These are phyloP conservation scores for Trilocha varians DNA, from an alignment of 2,888 invertebrate species.

Conservation along the genomic window DNA sequence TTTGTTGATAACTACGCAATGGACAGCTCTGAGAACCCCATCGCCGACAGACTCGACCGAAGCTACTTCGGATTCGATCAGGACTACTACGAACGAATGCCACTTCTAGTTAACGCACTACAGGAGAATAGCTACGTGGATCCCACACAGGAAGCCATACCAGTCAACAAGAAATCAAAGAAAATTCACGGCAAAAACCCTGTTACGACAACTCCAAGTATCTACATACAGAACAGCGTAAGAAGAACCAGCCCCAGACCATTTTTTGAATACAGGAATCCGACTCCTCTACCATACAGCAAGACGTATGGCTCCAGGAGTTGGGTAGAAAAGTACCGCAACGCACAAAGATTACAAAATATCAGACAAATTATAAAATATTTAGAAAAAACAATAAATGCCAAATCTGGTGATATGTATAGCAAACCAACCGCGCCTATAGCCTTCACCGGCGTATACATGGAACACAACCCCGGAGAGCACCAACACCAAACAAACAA, in stretches of 20 bases:
- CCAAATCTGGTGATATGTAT: slow-evolving; percentile 55
- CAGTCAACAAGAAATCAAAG: slow-evolving; percentile 17
- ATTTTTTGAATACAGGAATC: slow-evolving; percentile 56
- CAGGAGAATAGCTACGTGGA: slow-evolving; percentile 56
- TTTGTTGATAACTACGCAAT: slow-evolving; percentile 21
- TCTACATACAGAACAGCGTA: slow-evolving; percentile 25
- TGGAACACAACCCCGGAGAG: slow-evolving; percentile 34
- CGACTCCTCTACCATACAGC: slow-evolving; percentile 53
- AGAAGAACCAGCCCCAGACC: slow-evolving; percentile 66
- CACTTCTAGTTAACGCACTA: slow-evolving; percentile 58
- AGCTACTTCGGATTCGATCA: slow-evolving; percentile 59
- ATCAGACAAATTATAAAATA: slow-evolving; percentile 59
- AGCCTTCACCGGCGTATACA: slow-evolving; percentile 54
- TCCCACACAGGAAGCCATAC: slow-evolving; percentile 30
- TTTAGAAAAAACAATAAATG: slow-evolving; percentile 58
- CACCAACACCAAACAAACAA: slow-evolving; percentile 10
- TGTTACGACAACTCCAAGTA: slow-evolving; percentile 18
- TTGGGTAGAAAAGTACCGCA: slow-evolving; percentile 60
- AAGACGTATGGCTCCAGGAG: slow-evolving; percentile 48
- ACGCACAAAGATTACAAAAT: slow-evolving; percentile 57
- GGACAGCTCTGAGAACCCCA: slow-evolving; percentile 32
- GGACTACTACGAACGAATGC: slow-evolving; percentile 65
- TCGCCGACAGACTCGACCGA: slow-evolving; percentile 56
- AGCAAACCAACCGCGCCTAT: slow-evolving; percentile 39
- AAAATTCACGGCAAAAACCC: slow-evolving; percentile 18